These are phyloP conservation scores for Microplitis demolitor DNA, from an alignment of 1,140 invertebrate species.

Conservation along the genomic window DNA sequence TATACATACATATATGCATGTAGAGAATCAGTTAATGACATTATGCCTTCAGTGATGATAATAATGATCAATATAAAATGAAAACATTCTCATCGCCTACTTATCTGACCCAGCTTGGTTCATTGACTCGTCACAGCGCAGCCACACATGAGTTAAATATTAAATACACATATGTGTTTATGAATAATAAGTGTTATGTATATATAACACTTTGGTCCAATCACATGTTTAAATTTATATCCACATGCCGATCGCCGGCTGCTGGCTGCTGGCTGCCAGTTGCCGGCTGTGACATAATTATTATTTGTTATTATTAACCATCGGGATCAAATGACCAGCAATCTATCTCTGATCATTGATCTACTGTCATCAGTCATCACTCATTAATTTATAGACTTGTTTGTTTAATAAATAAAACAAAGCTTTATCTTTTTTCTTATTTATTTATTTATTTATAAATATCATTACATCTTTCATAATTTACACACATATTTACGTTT, in stretches of 20 bases:
- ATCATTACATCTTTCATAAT: too few relatives aligned
- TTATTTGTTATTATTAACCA: conserved; percentile 38
- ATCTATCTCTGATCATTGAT: neutral
- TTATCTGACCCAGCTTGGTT: conserved; percentile 36
- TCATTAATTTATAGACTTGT: too few relatives aligned
- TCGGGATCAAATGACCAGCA: neutral
- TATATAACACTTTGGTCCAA: neutral
- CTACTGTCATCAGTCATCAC: neutral
- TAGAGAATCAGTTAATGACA: neutral
- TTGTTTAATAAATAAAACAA: too few relatives aligned
- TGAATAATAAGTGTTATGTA: neutral
- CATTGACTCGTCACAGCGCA: conserved; percentile 39
- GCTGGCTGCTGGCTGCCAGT: neutral
- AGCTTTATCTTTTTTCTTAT: too few relatives aligned
- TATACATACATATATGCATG: too few relatives aligned
- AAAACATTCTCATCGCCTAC: conserved; percentile 25
- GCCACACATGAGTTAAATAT: conserved; percentile 16
- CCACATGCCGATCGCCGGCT: too few relatives aligned
- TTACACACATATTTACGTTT: too few relatives aligned
- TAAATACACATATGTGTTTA: conserved; percentile 1
- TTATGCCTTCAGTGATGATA: too few relatives aligned
- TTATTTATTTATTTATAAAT: too few relatives aligned
- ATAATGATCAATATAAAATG: neutral
- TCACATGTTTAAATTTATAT: neutral
- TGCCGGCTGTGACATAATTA: conserved; percentile 38